A percentile compares a stretch with the other conserved stretches of the same genome.
These are phyloP conservation scores for Hymenochirus boettgeri DNA, from an alignment of 2,113 vertebrate genomes.

Conservation along the genomic window DNA sequence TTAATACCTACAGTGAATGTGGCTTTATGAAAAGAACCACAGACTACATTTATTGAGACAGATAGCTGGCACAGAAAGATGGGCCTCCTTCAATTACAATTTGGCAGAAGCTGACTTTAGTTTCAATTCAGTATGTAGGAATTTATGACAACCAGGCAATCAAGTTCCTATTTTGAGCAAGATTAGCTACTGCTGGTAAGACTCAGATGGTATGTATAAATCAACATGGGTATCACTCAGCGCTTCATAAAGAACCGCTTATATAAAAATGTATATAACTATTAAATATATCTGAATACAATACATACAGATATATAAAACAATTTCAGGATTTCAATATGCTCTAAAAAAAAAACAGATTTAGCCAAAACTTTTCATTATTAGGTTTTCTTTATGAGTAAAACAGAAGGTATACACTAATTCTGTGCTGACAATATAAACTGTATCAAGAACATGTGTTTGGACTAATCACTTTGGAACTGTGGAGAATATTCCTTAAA, in stretches of 20 bases:
- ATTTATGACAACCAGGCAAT: constrained; percentile 59
- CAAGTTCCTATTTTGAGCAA: constrained; percentile 62
- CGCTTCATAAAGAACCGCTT: constrained; percentile 57
- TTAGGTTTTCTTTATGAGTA: too few species aligned
- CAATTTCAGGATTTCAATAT: too few species aligned
- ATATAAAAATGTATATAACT: too few species aligned
- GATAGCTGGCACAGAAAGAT: constrained; percentile 59
- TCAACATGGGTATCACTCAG: constrained; percentile 51
- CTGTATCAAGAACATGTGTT: too few species aligned
- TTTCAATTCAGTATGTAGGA: constrained; percentile 59
- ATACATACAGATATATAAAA: too few species aligned
- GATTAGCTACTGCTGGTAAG: constrained; percentile 55
- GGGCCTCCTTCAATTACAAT: constrained; percentile 59
- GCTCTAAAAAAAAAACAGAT: too few species aligned
- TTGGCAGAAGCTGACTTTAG: constrained; percentile 63
- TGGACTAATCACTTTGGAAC: too few species aligned
- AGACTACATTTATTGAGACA: constrained; percentile 60
- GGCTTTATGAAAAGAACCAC: constrained; percentile 57
- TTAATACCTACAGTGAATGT: constrained; percentile 62
- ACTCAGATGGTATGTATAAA: constrained; percentile 55
- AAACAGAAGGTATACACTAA: too few species aligned
- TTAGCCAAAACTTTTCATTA: too few species aligned
- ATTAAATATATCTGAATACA: too few species aligned
- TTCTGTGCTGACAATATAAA: too few species aligned
- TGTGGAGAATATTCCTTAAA: too few species aligned